Base-by-base conservation (phyloP, 2,888 invertebrate genomes). In the Elegia similella region DNA sequence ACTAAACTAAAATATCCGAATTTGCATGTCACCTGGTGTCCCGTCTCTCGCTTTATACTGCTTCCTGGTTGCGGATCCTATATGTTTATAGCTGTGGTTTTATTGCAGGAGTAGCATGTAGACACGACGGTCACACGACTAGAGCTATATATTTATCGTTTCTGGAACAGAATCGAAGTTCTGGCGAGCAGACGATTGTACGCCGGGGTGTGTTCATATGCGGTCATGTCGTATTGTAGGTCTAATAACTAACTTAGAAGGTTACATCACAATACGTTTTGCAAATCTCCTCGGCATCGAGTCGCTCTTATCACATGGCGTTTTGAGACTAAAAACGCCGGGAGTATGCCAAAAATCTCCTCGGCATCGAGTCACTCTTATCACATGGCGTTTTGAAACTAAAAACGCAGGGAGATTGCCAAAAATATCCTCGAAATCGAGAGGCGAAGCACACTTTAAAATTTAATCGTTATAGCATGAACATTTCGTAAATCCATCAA, bases 51-150 rank as follows among this genome's bases (percentile, higher is more conserved):
- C 62, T 67, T 69, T 66, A 67, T 65, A 73, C 69, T 72, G 70
- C 70, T 76, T 69, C 61, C 63, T 75, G 82, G 84, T 78, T 80
- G 77, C 79, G 84, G 83, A 69, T 64, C 52, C 58, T 48, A 7
- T 54, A 15, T 56, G 46, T 67, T 57, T 66, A 67, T 67, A 66
- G 60, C 60, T 73, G 61, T 76, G 68, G 70, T 75, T 75, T 71
- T 62, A 69, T 74, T 75, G 64, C 75, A 75, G 74, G 70, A 62
- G 10, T 55, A 42, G 47, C 42, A 32, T 61, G 61, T 62, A 61
- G 60, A 58, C 60, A 23, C 34, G 15, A 34, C 34, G 8, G 50
- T 16, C 50, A 17, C 34, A 12, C 50, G 34, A 17, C 50, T 16
- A 17, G 44, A 50, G 2, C 42, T 16, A n/a, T 29, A 46, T 17